Evolutionary conservation across 2,797 vertebrate genomes (phyloP).

Genomic region (Otolemur crassicaudatus): DNA sequence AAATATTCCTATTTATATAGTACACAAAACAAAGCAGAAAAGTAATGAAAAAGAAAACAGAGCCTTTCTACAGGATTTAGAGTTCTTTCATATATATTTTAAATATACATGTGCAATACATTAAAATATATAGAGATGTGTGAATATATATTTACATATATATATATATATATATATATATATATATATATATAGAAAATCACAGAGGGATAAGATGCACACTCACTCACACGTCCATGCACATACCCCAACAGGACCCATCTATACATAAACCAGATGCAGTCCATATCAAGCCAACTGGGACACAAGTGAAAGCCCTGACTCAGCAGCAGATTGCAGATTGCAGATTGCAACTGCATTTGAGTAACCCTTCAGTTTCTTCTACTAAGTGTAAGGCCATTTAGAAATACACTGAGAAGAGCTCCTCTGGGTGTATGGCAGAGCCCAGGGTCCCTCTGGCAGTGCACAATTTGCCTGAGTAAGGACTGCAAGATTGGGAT

Average conservation of each 20-base stretch:
- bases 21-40: constrained; percentile 75
- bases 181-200: constrained; percentile 17
- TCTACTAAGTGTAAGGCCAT: constrained; percentile 80
- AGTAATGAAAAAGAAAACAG: constrained; percentile 81
- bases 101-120: constrained; percentile 85
- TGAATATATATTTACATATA: constrained; percentile 80
- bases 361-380: constrained; percentile 72
- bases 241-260: constrained; percentile 76
- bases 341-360: constrained; percentile 65
- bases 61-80: constrained; percentile 75
- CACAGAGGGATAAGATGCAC: constrained; percentile 72
- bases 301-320: constrained; percentile 75
- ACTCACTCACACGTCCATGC: constrained; percentile 70
- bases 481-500: constrained; percentile 77
- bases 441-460: constrained; percentile 76
- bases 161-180: neutral
- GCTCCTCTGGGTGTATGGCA: constrained; percentile 69
- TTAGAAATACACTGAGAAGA: constrained; percentile 80
- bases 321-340: constrained; percentile 74
- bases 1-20: constrained; percentile 72
- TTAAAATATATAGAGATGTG: constrained; percentile 85
- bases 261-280: constrained; percentile 78
- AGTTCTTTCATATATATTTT: constrained; percentile 83
- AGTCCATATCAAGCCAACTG: constrained; percentile 80
- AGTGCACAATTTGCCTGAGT: constrained; percentile 82